Base-by-base conservation (phyloP, 30 jellyfish, hydroid and myxozoan species). In the Aurelia sp. region DNA sequence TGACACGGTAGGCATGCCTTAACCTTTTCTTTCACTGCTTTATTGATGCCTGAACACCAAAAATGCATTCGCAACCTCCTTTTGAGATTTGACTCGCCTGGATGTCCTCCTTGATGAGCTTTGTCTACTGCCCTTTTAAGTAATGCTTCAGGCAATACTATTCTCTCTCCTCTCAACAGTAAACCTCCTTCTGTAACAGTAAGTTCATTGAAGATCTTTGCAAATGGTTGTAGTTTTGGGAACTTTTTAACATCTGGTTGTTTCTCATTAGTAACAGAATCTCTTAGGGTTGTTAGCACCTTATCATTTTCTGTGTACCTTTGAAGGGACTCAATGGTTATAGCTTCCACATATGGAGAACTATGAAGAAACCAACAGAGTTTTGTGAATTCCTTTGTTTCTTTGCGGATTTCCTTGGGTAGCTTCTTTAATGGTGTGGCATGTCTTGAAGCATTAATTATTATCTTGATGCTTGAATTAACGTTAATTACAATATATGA, bases 61-160 rank as follows among this genome's bases (percentile, higher is more conserved):
- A 89, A 80, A 52, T 80, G 89, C 21, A 31, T 23, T 62, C 93
- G 86, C 21, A 89, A 40, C 44, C 89, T 60, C 35, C 89, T 55
- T 73, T 79, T 79, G 20, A 74, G 21, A 31, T 82, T 51, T 13
- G 44, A 40, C 66, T 8, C 78, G 1, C 94, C 97, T 0, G 86
- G 94, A 66, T 78, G 88, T n/a, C 94, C 87, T 66, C 90, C 90
- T 48, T 81, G 97, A 30, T 72, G 84, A 0, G 84, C 89, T 66
- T 31, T 61, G 63, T 64, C 87, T 12, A 78, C 51, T 18, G 96
- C 96, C 18, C 22, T 85, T 53, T 57, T 33, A 57, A 91, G 72
- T 35, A 85, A 72, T 4, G 76, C 62, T 59, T 62, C 69, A 37
- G 90, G 95, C 57, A 85, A 63, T 37, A 85, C 51, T 23, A 73